Percentiles rank a stretch among this genome's conserved stretches.
Evolutionary conservation across 2,888 invertebrate genomes (phyloP).

Genomic region (Lepetodrilus schrolli): DNA sequence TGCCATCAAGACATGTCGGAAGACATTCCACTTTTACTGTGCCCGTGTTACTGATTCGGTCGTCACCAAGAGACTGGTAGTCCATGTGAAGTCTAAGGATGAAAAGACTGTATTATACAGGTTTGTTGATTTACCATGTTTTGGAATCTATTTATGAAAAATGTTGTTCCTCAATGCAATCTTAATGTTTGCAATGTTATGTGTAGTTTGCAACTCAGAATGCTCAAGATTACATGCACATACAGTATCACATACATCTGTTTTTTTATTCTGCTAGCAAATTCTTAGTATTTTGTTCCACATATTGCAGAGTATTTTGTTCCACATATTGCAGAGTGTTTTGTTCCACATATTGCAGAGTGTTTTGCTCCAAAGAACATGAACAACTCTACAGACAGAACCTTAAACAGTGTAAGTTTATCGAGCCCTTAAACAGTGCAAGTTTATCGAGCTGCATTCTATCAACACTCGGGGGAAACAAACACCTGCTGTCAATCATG

Average conservation of each 20-base stretch:
- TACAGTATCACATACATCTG: no score
- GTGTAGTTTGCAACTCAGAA: no score
- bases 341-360: constrained; percentile 37
- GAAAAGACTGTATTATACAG: constrained; percentile 38
- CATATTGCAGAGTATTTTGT: no score
- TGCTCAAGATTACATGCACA: no score
- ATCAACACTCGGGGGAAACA: neutral
- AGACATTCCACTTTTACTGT: constrained; percentile 84
- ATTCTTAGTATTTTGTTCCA: no score
- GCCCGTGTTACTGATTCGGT: constrained; percentile 67
- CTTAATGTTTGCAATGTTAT: no score
- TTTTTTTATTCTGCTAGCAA: no score
- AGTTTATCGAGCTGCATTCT: neutral
- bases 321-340: no score
- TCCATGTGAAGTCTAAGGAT: constrained; percentile 25
- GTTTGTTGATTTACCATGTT: neutral
- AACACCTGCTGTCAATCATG: neutral
- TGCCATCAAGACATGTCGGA: constrained; percentile 79
- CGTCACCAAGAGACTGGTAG: constrained; percentile 36
- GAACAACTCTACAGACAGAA: constrained; percentile 29
- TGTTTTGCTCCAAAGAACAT: constrained; percentile 39
- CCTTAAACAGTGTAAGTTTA: constrained; percentile 33
- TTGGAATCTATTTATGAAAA: no score
- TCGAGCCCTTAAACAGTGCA: neutral
- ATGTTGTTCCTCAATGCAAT: no score